These are phyloP conservation scores for Sciaenops ocellatus DNA, from an alignment of 2,797 vertebrate genomes.

Conservation along the genomic window DNA sequence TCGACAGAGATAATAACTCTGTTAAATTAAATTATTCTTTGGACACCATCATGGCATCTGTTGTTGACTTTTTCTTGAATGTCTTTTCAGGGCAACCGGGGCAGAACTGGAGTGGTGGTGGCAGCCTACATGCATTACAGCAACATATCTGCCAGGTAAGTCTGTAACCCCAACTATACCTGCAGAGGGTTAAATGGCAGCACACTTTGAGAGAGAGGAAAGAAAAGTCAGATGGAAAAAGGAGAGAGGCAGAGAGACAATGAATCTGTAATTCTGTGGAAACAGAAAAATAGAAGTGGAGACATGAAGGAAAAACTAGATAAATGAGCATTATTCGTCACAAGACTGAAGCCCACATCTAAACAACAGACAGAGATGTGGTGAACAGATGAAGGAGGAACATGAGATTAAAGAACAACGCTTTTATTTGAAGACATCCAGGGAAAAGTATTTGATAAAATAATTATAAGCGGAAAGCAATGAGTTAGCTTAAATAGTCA, in stretches of 20 bases:
- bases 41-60: background rate
- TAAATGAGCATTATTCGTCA: slow-evolving; percentile 62
- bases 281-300: background rate
- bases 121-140: slow-evolving; percentile 99
- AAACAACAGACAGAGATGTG: slow-evolving; percentile 30
- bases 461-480: slow-evolving; percentile 53
- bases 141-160: slow-evolving; percentile 98
- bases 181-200: background rate
- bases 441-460: slow-evolving; percentile 33
- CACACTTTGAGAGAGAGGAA: background rate
- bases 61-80: background rate
- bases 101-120: slow-evolving; percentile 95
- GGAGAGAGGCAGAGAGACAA: background rate
- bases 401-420: slow-evolving; percentile 36
- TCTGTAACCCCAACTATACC: background rate
- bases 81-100: slow-evolving; percentile 91
- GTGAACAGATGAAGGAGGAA: slow-evolving; percentile 18
- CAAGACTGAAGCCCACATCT: slow-evolving; percentile 58
- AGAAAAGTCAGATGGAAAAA: background rate
- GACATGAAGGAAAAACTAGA: background rate
- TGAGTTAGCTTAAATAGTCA: slow-evolving; percentile 30
- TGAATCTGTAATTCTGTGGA: background rate
- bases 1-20: background rate
- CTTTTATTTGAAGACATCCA: slow-evolving; percentile 22
- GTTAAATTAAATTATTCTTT: background rate